Conservation (phyloP, 2,113 vertebrate genomes). For the Casuarius casuarius region DNA sequence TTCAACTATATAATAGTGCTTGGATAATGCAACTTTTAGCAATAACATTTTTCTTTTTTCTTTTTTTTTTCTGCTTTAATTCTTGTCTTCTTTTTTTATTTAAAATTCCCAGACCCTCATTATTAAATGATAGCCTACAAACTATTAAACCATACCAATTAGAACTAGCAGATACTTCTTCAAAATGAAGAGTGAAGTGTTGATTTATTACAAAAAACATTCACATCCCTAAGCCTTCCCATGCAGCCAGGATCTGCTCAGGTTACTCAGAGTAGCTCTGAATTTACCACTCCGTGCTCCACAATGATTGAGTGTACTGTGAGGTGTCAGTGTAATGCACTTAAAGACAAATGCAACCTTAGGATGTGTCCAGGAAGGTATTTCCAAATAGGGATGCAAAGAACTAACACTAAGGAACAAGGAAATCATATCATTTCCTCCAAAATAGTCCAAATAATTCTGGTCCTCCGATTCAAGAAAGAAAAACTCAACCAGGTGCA, state of each 20-base stretch:
- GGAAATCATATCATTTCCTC: background rate
- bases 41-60: background rate
- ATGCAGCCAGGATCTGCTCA: background rate
- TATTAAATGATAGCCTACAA: constrained; percentile 58
- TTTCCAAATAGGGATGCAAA: background rate
- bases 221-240: background rate
- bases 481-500: background rate
- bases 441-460: background rate
- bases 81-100: constrained; percentile 51
- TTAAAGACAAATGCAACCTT: background rate
- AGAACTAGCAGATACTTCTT: constrained; percentile 45
- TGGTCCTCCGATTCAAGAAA: background rate
- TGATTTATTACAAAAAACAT: constrained; percentile 23
- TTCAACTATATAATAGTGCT: background rate
- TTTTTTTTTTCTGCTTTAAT: constrained; percentile 42
- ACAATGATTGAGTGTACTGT: background rate
- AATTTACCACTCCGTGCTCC: background rate
- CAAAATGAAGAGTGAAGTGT: constrained; percentile 1
- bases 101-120: constrained; percentile 50
- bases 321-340: background rate
- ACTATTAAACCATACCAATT: constrained; percentile 53
- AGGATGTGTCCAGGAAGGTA: background rate
- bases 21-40: background rate
- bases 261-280: background rate
- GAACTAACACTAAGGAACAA: background rate